These are phyloP conservation scores for Drusus annulatus DNA, from an alignment of 1,140 invertebrate species.

Conservation along the genomic window DNA sequence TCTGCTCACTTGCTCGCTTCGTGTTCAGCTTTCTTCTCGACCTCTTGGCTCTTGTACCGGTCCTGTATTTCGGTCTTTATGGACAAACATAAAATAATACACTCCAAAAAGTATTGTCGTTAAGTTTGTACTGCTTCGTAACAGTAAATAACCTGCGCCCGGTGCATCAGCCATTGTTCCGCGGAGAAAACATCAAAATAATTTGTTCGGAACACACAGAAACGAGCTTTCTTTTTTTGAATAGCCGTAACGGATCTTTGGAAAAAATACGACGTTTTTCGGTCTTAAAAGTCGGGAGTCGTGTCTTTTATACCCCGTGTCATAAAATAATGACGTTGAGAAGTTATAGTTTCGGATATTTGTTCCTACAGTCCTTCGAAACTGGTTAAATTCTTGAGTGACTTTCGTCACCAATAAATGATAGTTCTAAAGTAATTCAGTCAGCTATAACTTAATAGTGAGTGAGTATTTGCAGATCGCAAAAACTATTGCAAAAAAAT, in stretches of 20 bases:
- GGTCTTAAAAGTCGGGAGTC: conserved; percentile 24
- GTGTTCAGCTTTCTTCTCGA: background rate
- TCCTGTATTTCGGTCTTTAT: background rate
- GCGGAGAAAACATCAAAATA: background rate
- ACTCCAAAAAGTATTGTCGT: background rate
- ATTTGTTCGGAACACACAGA: conserved; percentile 24
- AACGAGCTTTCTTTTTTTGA: conserved; percentile 28
- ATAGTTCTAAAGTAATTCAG: too few species aligned
- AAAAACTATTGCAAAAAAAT: too few species aligned
- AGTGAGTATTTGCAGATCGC: too few species aligned
- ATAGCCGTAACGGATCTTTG: conserved; percentile 23
- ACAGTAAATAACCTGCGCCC: conserved; percentile 4
- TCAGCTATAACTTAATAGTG: too few species aligned
- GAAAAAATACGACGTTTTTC: conserved; percentile 16
- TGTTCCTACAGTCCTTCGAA: background rate
- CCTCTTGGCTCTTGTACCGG: conserved; percentile 1
- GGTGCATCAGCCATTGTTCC: background rate
- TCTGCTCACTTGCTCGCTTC: background rate
- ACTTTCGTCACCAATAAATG: too few species aligned
- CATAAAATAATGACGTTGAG: background rate
- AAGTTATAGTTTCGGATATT: background rate
- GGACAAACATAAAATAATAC: conserved; percentile 8
- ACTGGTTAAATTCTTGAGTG: too few species aligned
- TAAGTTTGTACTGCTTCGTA: conserved; percentile 3
- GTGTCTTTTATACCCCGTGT: background rate